Base-by-base conservation (phyloP, 2,113 vertebrate species). In the Pachyramphus minor region DNA sequence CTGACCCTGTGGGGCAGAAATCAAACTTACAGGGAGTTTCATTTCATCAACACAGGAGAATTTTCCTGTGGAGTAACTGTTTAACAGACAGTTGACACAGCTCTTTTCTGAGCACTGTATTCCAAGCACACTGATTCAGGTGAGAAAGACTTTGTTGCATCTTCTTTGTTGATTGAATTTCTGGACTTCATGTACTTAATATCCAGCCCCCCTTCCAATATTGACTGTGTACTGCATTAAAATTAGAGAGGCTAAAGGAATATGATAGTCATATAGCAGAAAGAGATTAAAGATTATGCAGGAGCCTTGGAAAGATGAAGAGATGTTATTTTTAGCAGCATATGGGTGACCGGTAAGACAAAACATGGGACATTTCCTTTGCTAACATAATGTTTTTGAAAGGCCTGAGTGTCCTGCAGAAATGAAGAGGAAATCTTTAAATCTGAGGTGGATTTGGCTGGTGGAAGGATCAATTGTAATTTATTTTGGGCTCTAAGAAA, bases 371-470 rank as follows among this genome's bases (percentile, higher is more conserved):
- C 9, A 24, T 37, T 89, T 89, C 66, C 69, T 89, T 71, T 56
- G 55, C n/a, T 80, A 75, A 60, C 14, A 42, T 49, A 21, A 21
- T 75, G 11, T 72, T 85, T 78, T 85, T 39, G 60, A 78, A 75
- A 78, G 60, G 14, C 22, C 28, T 52, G n/a, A 79, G n/a, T 2
- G 8, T 92, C 59, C 75, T 88, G 79, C 3, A 24, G 90, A 89
- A 89, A 66, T 28, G 14, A 78, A 87, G 82, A 82, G 64, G 55
- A 90, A 91, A 95, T 83, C 83, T 72, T 68, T 53, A 41, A 64
- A 76, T 19, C 0, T 23, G 62, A 37, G 63, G 18, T 68, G 50
- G 47, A 71, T 60, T 55, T 90, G 60, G 42, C 33, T 86, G 80
- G 18, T 64, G 31, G 59, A 68, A 77, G 31, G 27, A 30, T 50